phyloP scores from a whole-genome alignment of 2,797 vertebrate genomes.

The Gymnothorax javanicus region DNA sequence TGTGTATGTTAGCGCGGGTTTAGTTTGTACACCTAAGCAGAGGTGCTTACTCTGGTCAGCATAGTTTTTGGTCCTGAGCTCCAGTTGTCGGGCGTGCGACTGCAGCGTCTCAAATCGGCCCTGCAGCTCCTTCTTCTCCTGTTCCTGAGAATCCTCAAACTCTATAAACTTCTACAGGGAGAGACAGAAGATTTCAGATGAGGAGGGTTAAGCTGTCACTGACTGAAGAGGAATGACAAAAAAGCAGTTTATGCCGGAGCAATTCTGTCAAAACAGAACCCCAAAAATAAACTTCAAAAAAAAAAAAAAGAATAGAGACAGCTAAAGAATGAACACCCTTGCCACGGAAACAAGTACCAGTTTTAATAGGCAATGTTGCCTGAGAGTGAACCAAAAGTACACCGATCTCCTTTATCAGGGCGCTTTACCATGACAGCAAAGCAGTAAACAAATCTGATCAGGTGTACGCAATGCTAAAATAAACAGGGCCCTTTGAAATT shows the following conservation, averaged over 20 bases:
- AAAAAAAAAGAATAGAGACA: not conserved
- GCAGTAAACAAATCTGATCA: too few relatives aligned
- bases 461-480: too few relatives aligned
- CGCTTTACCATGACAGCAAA: not conserved
- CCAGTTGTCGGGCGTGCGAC: constrained; percentile 89
- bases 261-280: not conserved
- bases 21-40: not conserved
- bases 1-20: not conserved
- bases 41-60: constrained; percentile 88
- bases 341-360: not conserved
- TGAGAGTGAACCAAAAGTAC: not conserved
- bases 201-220: not conserved
- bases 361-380: not conserved
- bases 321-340: not conserved
- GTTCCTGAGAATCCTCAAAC: constrained; percentile 94
- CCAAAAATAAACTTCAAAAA: not conserved
- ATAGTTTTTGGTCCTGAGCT: constrained; percentile 93
- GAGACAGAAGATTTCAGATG: constrained; percentile 25
- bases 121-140: constrained; percentile 96
- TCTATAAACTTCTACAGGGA: constrained; percentile 87
- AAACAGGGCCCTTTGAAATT: too few relatives aligned
- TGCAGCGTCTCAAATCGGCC: constrained; percentile 82
- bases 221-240: not conserved
- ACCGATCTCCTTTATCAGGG: not conserved
- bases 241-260: not conserved